Conservation (phyloP, 2,113 vertebrate species). For the Saiga tatarica region DNA sequence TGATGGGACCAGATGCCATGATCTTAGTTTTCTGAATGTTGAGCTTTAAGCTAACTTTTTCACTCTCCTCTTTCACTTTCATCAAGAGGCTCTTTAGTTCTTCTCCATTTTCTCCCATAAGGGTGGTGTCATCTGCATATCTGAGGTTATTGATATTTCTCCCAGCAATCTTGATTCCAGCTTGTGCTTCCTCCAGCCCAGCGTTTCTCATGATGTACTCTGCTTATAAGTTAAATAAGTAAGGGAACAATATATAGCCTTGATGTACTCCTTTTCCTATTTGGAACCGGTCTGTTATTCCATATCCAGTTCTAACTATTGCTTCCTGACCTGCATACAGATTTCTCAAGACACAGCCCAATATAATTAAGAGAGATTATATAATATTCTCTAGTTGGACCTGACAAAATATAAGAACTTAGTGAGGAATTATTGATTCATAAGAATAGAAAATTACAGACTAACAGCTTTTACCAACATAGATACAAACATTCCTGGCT, state of each 20-base stretch:
- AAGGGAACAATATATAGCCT: background rate
- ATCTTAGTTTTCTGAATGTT: background rate
- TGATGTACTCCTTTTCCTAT: background rate
- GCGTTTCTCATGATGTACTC: background rate
- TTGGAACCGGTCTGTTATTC: background rate
- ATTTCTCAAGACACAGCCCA: background rate
- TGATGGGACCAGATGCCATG: background rate
- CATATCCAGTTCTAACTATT: background rate
- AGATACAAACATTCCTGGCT: background rate
- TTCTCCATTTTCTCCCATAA: background rate
- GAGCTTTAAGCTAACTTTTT: background rate
- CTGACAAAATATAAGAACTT: background rate
- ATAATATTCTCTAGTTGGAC: background rate
- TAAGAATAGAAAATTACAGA: background rate
- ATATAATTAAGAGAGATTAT: background rate
- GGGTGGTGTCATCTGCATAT: background rate
- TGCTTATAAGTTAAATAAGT: background rate
- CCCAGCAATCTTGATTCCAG: background rate
- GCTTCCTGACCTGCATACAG: background rate
- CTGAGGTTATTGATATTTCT: background rate
- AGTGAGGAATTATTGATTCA: background rate
- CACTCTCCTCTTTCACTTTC: background rate
- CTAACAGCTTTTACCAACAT: background rate
- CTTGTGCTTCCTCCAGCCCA: background rate
- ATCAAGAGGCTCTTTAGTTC: background rate